Percentiles rank a stretch among this genome's conserved stretches.
phyloP scores from a whole-genome alignment of 2,113 vertebrate species.

The Oreochromis spilurus region DNA sequence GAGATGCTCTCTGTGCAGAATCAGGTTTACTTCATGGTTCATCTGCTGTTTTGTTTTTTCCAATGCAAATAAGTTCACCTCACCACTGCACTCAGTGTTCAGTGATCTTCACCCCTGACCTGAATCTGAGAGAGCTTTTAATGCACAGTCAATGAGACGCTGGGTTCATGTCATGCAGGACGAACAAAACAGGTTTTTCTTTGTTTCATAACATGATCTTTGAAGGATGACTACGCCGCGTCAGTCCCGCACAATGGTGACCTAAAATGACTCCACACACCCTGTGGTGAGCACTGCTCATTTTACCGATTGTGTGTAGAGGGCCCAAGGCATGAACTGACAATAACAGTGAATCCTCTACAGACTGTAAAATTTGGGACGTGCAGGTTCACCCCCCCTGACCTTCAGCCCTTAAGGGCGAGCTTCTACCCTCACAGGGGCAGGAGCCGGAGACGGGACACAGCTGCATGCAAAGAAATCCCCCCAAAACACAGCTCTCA shows the following conservation, averaged over 20 bases:
- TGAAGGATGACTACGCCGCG: not conserved
- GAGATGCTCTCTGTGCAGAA: not conserved
- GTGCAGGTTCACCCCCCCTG: not conserved
- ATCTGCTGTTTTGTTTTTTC: not conserved
- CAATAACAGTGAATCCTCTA: not conserved
- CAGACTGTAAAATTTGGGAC: not conserved
- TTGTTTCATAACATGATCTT: not conserved
- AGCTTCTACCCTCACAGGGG: not conserved
- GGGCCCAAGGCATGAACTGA: not conserved
- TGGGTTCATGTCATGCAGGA: not conserved
- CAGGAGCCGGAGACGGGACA: not conserved
- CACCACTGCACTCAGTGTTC: not conserved
- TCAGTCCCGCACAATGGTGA: not conserved
- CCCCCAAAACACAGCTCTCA: not conserved
- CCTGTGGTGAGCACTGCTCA: not conserved
- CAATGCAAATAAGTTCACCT: not conserved
- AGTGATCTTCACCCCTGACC: not conserved
- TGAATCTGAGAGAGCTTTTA: not conserved
- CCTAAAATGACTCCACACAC: not conserved
- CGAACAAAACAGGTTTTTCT: not conserved
- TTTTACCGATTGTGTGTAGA: not conserved
- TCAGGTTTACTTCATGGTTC: not conserved
- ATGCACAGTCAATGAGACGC: not conserved
- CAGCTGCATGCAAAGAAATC: slow-evolving; percentile 18
- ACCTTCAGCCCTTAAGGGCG: slow-evolving; percentile 5